phyloP scores from a whole-genome alignment of 2,797 vertebrate species.

The Enteromius argenteus region DNA sequence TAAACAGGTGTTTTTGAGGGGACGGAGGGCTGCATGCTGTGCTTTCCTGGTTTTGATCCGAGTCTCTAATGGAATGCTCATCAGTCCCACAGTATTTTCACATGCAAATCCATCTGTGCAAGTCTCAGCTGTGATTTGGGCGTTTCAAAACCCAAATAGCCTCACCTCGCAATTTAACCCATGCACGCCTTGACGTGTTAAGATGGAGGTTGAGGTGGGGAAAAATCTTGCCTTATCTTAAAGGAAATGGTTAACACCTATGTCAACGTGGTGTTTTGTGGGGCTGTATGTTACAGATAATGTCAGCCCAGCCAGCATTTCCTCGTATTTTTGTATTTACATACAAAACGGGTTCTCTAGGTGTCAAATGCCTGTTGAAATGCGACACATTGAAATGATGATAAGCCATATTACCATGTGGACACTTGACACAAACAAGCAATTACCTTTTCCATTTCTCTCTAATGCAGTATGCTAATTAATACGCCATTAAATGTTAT shows the following conservation, averaged over 20 bases:
- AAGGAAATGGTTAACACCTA: neutral
- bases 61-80: constrained; percentile 39
- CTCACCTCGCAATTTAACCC: neutral
- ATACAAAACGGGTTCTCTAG: neutral
- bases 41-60: constrained; percentile 3
- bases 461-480: constrained; percentile 13
- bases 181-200: constrained; percentile 22
- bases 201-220: constrained; percentile 11
- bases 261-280: neutral
- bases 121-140: constrained; percentile 5
- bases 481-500: constrained; percentile 13
- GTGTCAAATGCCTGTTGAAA: neutral
- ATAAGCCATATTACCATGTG: neutral
- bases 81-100: constrained; percentile 27
- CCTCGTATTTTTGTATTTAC: neutral
- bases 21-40: neutral
- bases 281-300: neutral
- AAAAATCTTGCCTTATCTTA: neutral
- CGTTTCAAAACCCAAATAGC: neutral
- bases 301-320: neutral
- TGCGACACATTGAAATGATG: neutral
- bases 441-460: constrained; percentile 9
- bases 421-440: constrained; percentile 31
- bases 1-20: constrained; percentile 1
- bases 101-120: constrained; percentile 37